A percentile compares a stretch with the other conserved stretches of the same genome.
Conservation (phyloP, 2,113 vertebrate genomes). For the Crotalus tigris region DNA sequence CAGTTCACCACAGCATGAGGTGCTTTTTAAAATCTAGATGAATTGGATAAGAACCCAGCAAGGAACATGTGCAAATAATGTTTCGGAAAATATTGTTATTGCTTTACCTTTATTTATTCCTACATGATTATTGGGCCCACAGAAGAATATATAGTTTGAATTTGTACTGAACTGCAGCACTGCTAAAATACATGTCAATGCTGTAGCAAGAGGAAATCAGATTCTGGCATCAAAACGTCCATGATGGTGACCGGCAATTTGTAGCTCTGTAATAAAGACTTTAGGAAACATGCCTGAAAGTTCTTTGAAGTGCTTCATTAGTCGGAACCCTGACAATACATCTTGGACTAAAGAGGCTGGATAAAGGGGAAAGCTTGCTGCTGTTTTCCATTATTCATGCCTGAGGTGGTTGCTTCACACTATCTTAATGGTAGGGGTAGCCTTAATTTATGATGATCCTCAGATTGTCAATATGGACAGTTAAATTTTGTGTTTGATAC, state of each 20-base stretch:
- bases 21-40: constrained; percentile 15
- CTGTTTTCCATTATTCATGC: background rate
- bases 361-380: background rate
- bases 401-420: background rate
- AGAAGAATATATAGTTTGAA: background rate
- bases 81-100: background rate
- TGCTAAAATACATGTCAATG: background rate
- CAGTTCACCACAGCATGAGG: constrained; percentile 16
- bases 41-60: background rate
- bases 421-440: background rate
- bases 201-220: too few species aligned
- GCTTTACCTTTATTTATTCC: background rate
- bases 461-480: background rate
- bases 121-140: background rate
- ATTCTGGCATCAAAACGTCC: too few species aligned
- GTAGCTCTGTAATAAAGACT: too few species aligned
- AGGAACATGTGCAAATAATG: background rate
- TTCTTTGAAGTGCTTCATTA: too few species aligned
- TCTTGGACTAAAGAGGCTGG: background rate
- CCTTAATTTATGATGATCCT: background rate
- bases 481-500: background rate
- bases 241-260: too few species aligned
- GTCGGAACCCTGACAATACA: background rate
- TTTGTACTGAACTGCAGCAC: background rate
- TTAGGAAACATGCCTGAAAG: too few species aligned